Conservation (phyloP, 2,797 vertebrate genomes). For the Danionella dracula region DNA sequence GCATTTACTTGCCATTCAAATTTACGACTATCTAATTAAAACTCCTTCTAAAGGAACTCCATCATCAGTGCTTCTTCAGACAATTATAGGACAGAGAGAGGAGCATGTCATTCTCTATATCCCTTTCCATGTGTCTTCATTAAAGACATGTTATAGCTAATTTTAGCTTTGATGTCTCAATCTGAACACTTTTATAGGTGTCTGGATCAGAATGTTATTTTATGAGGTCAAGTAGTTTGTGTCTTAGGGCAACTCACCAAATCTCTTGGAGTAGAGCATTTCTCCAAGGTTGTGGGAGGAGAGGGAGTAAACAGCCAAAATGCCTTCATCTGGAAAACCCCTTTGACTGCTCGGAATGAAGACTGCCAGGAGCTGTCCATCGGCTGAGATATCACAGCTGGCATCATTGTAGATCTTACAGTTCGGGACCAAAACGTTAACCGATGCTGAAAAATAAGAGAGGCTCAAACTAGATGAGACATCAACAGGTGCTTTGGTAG, state of each 20-base stretch:
- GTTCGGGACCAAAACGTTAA: constrained; percentile 96
- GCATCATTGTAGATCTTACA: constrained; percentile 99
- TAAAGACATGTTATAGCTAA: constrained; percentile 6
- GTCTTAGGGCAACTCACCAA: constrained; percentile 70
- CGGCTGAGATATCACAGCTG: constrained; percentile 94
- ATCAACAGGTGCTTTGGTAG: not conserved
- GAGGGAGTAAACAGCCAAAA: constrained; percentile 94
- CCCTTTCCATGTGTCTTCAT: constrained; percentile 6
- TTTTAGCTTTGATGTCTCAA: constrained; percentile 20
- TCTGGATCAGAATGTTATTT: not conserved
- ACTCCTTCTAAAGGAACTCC: constrained; percentile 8
- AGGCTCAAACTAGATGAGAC: not conserved
- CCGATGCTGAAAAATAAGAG: constrained; percentile 71
- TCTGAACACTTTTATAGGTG: not conserved
- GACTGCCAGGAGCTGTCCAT: constrained; percentile 92
- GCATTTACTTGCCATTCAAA: constrained; percentile 19
- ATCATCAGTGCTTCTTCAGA: constrained; percentile 16
- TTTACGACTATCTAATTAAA: constrained; percentile 22
- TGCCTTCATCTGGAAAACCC: constrained; percentile 95
- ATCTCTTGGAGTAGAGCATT: constrained; percentile 97
- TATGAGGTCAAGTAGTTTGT: not conserved
- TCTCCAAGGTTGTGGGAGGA: constrained; percentile 96
- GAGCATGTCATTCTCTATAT: not conserved
- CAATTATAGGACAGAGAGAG: constrained; percentile 15
- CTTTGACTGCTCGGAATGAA: constrained; percentile 97